A percentile compares a stretch with the other conserved stretches of the same genome.
These are phyloP conservation scores for Platyrinchus mystaceus DNA, from an alignment of 2,797 vertebrate species.

Conservation along the genomic window DNA sequence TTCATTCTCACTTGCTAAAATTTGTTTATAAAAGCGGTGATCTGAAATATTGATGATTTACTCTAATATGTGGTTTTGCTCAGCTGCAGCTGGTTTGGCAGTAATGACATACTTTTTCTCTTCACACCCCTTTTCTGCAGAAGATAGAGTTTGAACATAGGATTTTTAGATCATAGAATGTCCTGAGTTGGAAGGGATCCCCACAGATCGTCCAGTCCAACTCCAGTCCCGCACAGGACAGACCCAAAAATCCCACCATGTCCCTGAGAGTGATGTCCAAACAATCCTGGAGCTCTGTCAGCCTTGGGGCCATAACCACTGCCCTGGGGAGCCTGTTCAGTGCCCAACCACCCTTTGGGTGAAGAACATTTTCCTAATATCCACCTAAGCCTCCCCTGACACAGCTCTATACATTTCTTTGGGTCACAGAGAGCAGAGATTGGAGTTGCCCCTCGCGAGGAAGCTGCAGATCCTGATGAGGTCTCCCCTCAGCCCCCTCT, in stretches of 20 bases:
- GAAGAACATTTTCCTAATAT: background rate
- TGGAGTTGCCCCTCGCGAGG: background rate
- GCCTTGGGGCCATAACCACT: background rate
- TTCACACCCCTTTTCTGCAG: background rate
- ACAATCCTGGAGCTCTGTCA: background rate
- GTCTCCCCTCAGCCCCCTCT: background rate
- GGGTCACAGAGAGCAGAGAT: background rate
- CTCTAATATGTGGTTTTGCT: background rate
- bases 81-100: background rate
- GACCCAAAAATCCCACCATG: background rate
- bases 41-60: slow-evolving; percentile 21
- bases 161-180: background rate
- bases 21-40: slow-evolving; percentile 24
- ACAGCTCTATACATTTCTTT: background rate
- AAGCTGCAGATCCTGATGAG: background rate
- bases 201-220: background rate
- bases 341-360: background rate
- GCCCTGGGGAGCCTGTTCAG: background rate
- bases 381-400: background rate
- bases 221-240: background rate
- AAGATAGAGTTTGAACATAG: background rate
- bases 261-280: background rate
- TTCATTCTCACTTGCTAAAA: background rate
- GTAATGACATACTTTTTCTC: background rate
- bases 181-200: background rate